Conservation (phyloP, 2,797 vertebrate genomes). For the Margarornis squamiger region DNA sequence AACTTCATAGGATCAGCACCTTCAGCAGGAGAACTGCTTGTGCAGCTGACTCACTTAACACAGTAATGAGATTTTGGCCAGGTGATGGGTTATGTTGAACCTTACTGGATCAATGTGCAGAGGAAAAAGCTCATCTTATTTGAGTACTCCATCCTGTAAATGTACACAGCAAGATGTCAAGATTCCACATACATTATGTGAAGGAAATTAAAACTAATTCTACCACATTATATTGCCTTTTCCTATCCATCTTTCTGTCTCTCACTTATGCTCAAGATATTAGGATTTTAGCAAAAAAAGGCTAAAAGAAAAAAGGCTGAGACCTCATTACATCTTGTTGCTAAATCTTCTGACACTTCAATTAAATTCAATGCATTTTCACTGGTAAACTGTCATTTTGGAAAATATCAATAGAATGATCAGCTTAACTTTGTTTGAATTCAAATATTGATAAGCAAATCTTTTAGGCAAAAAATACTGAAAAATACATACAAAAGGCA, state of each 20-base stretch:
- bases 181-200: rapidly evolving
- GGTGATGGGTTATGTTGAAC: not conserved
- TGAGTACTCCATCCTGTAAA: slow-evolving; percentile 6
- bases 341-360: not conserved
- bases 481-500: not conserved
- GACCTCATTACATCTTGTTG: not conserved
- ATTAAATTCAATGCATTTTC: not conserved
- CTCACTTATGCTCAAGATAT: not conserved
- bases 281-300: not conserved
- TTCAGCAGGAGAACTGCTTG: slow-evolving; percentile 13
- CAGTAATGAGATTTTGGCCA: slow-evolving; percentile 8
- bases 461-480: not conserved
- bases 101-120: not conserved
- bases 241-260: not conserved
- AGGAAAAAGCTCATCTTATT: not conserved
- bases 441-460: not conserved
- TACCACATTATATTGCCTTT: not conserved
- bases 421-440: not conserved
- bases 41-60: not conserved
- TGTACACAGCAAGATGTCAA: not conserved
- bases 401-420: not conserved
- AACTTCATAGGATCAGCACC: not conserved
- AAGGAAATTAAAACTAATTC: not conserved
- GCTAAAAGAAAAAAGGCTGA: not conserved
- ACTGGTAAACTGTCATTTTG: not conserved